Evolutionary conservation across 2,888 invertebrate species (phyloP), one percentile per base, ranked within the genome.

Genomic region (Andrena minutula): DNA sequence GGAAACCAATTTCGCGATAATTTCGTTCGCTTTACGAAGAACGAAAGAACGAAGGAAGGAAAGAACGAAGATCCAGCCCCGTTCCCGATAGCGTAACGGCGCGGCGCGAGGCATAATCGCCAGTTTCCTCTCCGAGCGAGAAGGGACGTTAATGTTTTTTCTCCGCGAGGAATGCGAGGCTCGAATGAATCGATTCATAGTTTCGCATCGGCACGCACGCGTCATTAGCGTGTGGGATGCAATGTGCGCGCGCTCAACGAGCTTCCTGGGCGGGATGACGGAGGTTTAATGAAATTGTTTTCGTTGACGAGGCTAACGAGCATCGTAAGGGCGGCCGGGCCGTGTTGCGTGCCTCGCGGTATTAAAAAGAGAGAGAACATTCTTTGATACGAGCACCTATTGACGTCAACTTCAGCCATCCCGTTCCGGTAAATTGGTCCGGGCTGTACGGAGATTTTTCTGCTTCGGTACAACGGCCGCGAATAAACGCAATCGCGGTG

Each of bases 261-360:
- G 77, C 53, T 66, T 53, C 66, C 53, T 58, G 56, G 47, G 28
- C 56, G 35, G 53, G 47, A 64, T 60, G 64, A 35, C 56, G 10
- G 66, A 82, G 76, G 82, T 88, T 88, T 88, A 88, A 88, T 84
- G 80, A 86, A 86, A 82, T 80, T 86, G 74, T 78, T 87, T 75
- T 35, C 72, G 82, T 76, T 79, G 79, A 87, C 75, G 85, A 83
- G 60, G 70, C 75, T 84, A 88, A 82, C 86, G 82, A 75, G 83
- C 66, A 30, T 70, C 75, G 76, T 77, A 69, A 86, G 82, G 73
- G 74, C 60, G 60, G 26, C 53, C 58, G 47, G 61, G 26, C 58
- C 41, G 47, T 53, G 41, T 30, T 49, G 64, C 63, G 23, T 51
- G 72, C 72, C 26, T 3, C 12, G 35, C 53, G 30, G 60, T 49